Evolutionary conservation across 1,140 invertebrate species (phyloP), one percentile per base, ranked within the genome.

Genomic region (Atopsyche davidsoni): DNA sequence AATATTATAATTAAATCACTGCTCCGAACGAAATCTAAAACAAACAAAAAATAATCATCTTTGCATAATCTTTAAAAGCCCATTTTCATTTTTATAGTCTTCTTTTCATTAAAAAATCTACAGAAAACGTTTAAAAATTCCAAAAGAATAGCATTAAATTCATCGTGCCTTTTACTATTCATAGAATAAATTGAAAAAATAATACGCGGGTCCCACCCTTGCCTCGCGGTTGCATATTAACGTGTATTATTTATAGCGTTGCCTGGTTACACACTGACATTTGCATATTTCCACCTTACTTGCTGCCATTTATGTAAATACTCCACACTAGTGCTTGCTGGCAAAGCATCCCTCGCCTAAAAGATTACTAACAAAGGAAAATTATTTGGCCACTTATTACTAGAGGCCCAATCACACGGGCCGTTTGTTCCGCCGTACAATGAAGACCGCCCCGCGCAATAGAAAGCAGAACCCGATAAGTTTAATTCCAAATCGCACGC

Each of bases 161-260:
- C 43, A 52, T 52, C 50, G 40, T 38, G 36, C 23, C 50, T 52
- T 38, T 46, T 52, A 52, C 50, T 52, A 52, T 52, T 52, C 50
- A 52, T 52, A 52, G 44, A 52, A 52, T 52, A 46, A 52, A 52
- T 52, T 52, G 44, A 52, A 52, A 52, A 52, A 52, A 44, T 39
- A 52, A 46, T 28, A 39, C 50, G 4, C 18, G n/a, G 24, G 16
- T 28, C 16, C 21, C 39, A 42, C n/a, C 36, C 47, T 24, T 32
- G 39, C 49, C 49, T 38, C 39, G 28, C 36, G 42, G 25, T 13
- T 23, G 23, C 22, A 21, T 52, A 52, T 46, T 52, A 46, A 35
- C 50, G 44, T 46, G 46, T 52, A 52, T 52, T 52, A 52, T 52
- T 52, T 52, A 52, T 46, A 52, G 39, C 43, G 46, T 48, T 48